Percentiles rank a stretch among this genome's conserved stretches.
Evolutionary conservation across 2,797 vertebrate genomes (phyloP).

Genomic region (Acomys russatus): DNA sequence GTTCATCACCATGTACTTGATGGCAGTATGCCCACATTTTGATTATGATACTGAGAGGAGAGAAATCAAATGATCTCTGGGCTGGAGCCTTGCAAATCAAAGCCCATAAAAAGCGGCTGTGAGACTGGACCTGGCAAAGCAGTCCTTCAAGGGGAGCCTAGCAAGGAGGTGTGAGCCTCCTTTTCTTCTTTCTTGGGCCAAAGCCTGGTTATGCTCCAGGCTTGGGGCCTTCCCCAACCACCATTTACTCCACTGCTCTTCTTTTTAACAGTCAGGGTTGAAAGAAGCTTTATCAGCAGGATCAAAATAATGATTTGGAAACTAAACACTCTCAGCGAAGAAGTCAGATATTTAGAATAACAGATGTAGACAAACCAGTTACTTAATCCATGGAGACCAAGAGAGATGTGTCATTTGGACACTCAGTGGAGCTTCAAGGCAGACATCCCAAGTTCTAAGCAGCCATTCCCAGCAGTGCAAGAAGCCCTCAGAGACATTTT

Average conservation of each 20-base stretch:
- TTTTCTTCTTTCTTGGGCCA: background rate
- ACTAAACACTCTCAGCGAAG: conserved; percentile 18
- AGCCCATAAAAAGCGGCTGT: background rate
- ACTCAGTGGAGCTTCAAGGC: background rate
- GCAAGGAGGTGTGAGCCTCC: background rate
- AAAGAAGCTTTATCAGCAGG: background rate
- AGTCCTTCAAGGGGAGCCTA: background rate
- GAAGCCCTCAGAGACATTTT: background rate
- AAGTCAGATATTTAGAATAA: conserved; percentile 20
- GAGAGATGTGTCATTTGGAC: background rate
- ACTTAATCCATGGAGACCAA: background rate
- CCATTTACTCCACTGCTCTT: background rate
- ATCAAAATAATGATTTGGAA: conserved; percentile 27
- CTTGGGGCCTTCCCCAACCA: background rate
- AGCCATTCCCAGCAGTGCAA: background rate
- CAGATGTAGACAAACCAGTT: conserved; percentile 11
- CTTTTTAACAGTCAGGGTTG: background rate
- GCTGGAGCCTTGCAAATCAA: background rate
- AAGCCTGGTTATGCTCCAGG: background rate
- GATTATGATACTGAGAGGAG: background rate
- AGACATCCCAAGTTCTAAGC: background rate
- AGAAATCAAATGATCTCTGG: conserved; percentile 10
- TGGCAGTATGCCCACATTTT: background rate
- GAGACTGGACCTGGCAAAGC: background rate
- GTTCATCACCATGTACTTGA: background rate